Evolutionary conservation across 2,113 vertebrate species (phyloP).

Genomic region (Euleptes europaea): DNA sequence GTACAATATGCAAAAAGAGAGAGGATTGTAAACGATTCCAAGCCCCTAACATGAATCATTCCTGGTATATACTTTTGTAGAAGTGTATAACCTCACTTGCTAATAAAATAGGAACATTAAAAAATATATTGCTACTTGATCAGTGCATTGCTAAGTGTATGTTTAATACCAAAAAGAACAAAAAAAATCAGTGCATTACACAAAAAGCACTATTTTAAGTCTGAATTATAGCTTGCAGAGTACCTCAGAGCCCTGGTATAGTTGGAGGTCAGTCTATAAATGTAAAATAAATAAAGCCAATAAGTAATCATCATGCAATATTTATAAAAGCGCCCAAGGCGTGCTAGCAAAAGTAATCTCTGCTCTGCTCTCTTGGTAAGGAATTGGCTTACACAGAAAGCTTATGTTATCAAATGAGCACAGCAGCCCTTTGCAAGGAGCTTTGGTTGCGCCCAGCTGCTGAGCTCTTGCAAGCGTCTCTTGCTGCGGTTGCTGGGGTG

Average conservation of each 20-base stretch:
- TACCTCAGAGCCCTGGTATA: neutral
- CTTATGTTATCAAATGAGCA: neutral
- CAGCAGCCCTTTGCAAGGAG: neutral
- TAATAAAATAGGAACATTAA: neutral
- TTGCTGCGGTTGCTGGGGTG: neutral
- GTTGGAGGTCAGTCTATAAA: neutral
- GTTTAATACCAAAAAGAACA: neutral
- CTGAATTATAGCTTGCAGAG: neutral
- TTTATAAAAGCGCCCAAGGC: neutral
- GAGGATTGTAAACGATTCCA: neutral
- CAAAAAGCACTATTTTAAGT: neutral
- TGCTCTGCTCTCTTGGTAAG: neutral
- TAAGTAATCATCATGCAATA: neutral
- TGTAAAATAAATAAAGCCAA: neutral
- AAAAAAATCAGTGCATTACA: neutral
- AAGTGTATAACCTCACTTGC: neutral
- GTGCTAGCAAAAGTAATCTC: neutral
- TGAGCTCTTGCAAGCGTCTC: neutral
- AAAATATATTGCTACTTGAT: neutral
- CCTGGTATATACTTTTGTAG: neutral
- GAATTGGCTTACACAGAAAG: too few relatives aligned
- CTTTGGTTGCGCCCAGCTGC: neutral
- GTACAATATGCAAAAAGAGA: neutral
- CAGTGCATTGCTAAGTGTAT: neutral
- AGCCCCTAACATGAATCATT: neutral